Conservation (phyloP, 2,888 invertebrate genomes). For the Caenorhabditis becei region DNA sequence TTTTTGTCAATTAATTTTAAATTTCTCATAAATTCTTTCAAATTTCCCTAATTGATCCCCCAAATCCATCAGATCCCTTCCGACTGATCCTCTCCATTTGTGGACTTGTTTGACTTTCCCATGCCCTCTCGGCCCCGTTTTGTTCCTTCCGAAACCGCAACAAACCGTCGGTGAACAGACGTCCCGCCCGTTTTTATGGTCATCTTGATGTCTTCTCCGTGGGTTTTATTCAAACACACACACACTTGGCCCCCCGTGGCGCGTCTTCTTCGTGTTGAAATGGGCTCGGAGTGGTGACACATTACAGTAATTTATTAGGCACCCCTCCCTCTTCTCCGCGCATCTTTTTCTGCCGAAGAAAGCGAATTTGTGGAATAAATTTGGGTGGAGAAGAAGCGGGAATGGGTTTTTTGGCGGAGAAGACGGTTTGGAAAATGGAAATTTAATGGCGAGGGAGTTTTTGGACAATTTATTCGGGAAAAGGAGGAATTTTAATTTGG, state of each 20-base stretch:
- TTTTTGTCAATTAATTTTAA: no score
- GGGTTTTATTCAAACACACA: conserved; percentile 24
- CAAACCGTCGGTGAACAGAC: neutral
- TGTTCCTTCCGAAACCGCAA: conserved; percentile 14
- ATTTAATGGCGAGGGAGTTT: no score
- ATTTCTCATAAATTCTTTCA: neutral
- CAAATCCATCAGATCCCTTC: neutral
- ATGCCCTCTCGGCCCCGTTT: conserved; percentile 7
- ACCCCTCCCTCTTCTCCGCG: conserved; percentile 12
- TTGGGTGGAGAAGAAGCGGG: no score
- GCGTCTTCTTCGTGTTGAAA: conserved; percentile 55
- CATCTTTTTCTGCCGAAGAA: neutral
- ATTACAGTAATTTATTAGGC: conserved; percentile 68
- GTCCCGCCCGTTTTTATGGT: conserved; percentile 42
- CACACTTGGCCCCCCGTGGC: conserved; percentile 12
- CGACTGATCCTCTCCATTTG: neutral
- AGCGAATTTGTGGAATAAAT: neutral
- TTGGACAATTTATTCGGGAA: no score
- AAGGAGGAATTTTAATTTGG: no score
- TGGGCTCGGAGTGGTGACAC: conserved; percentile 25
- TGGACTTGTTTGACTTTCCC: conserved; percentile 18
- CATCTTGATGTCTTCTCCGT: conserved; percentile 21
- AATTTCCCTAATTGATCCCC: neutral
- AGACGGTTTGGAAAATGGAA: no score
- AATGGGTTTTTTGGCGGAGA: no score